Evolutionary conservation across 2,797 vertebrate species (phyloP), one percentile per base, ranked within the genome.

Genomic region (Hypotaenidia okinawae): DNA sequence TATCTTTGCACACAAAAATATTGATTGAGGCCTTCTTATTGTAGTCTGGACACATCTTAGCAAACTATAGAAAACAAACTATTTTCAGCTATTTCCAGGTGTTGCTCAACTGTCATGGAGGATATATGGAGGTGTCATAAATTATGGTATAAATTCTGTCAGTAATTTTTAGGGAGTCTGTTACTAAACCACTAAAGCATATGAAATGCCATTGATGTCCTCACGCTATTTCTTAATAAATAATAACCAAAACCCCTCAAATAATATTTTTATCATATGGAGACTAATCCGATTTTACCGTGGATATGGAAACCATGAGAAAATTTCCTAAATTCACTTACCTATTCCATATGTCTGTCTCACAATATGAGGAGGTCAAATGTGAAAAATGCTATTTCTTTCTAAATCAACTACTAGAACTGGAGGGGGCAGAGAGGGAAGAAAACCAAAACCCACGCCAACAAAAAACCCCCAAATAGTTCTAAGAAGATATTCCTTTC

Each of bases 341-440:
- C 74, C 7, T 7, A 5, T 89, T 80, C 7, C 33, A 27, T 63
- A 7, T 23, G 13, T 41, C 33, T 59, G 10, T 79, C 9, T 69
- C 51, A 52, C 10, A 5, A 41, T 28, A 77, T 16, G 11, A 83
- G 4, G 32, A 58, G 18, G 28, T 47, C 16, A 66, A 61, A 52
- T 17, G 0, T 47, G 37, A 62, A 85, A 84, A 84, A 37, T 7
- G 22, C 0, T 12, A 4, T 11, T 4, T 61, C 32, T 79, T 89
- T 69, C 15, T 23, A 52, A 81, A 59, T 14, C 16, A 82, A 19
- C 13, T 52, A 32, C 8, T 54, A 35, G 33, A 72, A 78, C 15
- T 16, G 6, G 5, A 45, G 11, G 1, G 1, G 0, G 2, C 5
- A 17, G 18, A 9, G 13, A 15, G 15, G 49, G 24, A 25, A 51